Evolutionary conservation across 2,797 vertebrate genomes (phyloP), one percentile per base, ranked within the genome.

Genomic region (Clarias platycephalus): DNA sequence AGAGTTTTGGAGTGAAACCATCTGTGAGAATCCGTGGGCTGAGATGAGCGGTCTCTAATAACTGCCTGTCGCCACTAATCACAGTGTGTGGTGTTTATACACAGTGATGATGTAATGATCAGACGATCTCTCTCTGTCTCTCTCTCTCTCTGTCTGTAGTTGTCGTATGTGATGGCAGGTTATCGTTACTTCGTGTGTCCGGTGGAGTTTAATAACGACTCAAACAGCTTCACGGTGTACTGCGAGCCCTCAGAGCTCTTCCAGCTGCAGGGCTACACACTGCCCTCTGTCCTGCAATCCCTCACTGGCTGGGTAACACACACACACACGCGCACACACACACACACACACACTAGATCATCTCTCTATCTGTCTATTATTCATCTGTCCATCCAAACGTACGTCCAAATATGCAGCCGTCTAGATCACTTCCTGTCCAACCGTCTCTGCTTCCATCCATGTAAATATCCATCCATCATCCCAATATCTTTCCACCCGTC

Each of bases 151-250:
- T 83, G 16, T 81, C 83, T 86, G 77, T 89, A 99, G 98, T 94
- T 99, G 10, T 98, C 98, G 71, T 99, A 99, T 0, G 94, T 98
- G 89, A 98, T 99, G 98, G 93, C 97, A 0, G 96, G 97, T n/a
- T 98, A 94, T 89, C 93, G 95, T 66, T 98, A 96, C 94, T 99
- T 99, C n/a, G 96, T 97, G 31, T 99, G 98, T 88, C 97, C 98
- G 0, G 97, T 99, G 91, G 98, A 99, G 92, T 99, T 97, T 93
- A 98, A 98, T 94, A 98, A 95, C 0, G 98, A 99, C 91, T 96
- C 96, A 90, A 99, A 99, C 94, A 95, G 97, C 80, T 99, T 99
- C 93, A 96, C 96, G 0, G 97, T 99, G 93, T 96, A 99, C 92
- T 99, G 98, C 22, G 94, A 97, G 81, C 98, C 98, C 0, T 94